Base-by-base conservation (phyloP, 2,888 invertebrate species). In the Apodemia hepburni region DNA sequence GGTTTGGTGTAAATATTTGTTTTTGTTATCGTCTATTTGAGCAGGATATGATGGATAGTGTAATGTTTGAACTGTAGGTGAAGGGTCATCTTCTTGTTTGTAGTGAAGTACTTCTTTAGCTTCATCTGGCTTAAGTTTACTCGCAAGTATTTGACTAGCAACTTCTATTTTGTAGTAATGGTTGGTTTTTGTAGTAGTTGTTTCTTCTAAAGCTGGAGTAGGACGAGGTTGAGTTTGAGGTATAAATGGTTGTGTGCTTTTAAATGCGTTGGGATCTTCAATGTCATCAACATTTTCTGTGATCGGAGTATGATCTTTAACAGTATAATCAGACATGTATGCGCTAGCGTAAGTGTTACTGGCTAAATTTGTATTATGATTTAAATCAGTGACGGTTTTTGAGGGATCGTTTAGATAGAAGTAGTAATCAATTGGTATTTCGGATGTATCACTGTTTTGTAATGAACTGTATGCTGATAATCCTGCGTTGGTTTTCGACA, bases 201-300 rank as follows among this genome's bases (percentile, higher is more conserved):
- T 75, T n/a, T 62, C 61, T 62, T 80, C 78, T 63, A 75, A 67
- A 59, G 79, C 77, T 11, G 63, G 54, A 61, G 71, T 70, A n/a
- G 78, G 73, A 6, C 75, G 61, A 61, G 70, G 15, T 47, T 73
- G 42, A 29, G 76, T 38, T 66, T 78, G 73, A 3, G 74, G 45
- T n/a, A 71, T 70, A 42, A 70, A 75, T 15, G 73, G 64, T 61
- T 71, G 68, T 8, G 73, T 69, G 62, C 68, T 77, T 17, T 72
- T 70, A 33, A 54, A 54, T 5, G 70, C 68, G 62, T 79, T 77
- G 1, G 85, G 81, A 69, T 92, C 86, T 61, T 84, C 85, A 59
- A 90, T 74, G 63, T 92, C 92, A 51, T 85, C 78, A 3, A 86
- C 71, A 51, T 87, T 80, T 79, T 92, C 92, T 27, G 81, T 84